phyloP scores from a whole-genome alignment of 2,797 vertebrate genomes.

The Melanotaenia nigrans region DNA sequence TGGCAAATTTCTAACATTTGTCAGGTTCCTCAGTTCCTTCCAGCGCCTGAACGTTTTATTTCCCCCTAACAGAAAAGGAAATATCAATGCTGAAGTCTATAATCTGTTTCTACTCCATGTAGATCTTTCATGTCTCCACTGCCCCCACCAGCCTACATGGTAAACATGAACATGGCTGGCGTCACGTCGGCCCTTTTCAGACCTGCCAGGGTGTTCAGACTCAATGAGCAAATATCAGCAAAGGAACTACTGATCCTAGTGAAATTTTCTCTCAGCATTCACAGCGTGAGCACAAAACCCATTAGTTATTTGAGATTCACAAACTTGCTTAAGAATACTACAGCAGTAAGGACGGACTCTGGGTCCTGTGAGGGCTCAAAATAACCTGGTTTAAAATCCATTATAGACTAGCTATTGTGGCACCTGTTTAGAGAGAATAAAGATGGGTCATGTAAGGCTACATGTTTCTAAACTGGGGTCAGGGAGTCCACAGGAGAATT shows the following conservation, averaged over 20 bases:
- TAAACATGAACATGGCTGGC: conserved; percentile 41
- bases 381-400: background rate
- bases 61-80: background rate
- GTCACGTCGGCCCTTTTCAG: conserved; percentile 29
- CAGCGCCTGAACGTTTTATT: conserved; percentile 2
- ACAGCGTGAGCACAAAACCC: conserved; percentile 10
- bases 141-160: conserved; percentile 3
- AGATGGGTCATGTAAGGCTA: conserved; percentile 5
- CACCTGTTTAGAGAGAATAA: conserved; percentile 25
- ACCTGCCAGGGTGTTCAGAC: conserved; percentile 31
- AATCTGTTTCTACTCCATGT: conserved; percentile 17
- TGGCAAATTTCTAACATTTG: background rate
- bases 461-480: conserved; percentile 11
- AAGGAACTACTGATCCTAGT: conserved; percentile 33
- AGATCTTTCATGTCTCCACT: background rate
- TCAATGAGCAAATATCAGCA: conserved; percentile 29
- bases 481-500: conserved; percentile 28
- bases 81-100: conserved; percentile 14
- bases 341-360: conserved; percentile 4
- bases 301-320: conserved; percentile 7
- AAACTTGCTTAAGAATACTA: conserved; percentile 21
- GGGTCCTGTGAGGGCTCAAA: conserved; percentile 4
- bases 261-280: conserved; percentile 22
- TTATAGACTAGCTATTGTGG: background rate
- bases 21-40: background rate